A percentile compares a stretch with the other conserved stretches of the same genome.
Evolutionary conservation across 2,888 invertebrate species (phyloP).

Genomic region (Celastrina argiolus): DNA sequence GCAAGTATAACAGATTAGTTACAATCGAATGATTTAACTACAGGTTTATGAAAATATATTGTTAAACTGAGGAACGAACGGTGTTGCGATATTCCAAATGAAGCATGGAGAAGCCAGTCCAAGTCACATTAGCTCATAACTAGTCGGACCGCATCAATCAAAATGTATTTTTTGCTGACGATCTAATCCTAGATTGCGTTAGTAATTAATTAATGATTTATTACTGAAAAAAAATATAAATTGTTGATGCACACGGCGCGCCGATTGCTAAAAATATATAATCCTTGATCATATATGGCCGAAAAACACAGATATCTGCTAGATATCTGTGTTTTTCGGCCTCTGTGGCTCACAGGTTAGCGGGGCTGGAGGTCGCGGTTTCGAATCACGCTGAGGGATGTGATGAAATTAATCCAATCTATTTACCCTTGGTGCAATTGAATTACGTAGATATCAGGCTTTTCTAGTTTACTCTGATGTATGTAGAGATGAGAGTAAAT

Average conservation of each 20-base stretch:
- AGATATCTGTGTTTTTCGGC: not conserved
- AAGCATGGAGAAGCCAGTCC: not conserved
- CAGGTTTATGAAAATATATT: not conserved
- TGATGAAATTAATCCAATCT: too few species aligned
- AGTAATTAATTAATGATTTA: constrained; percentile 10
- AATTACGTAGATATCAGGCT: too few species aligned
- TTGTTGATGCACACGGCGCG: constrained; percentile 1
- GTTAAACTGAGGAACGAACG: not conserved
- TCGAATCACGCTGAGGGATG: too few species aligned
- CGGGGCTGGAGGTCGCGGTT: too few species aligned
- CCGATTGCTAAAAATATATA: not conserved
- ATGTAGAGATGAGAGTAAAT: too few species aligned
- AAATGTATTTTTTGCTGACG: constrained; percentile 10
- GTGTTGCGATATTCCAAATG: not conserved
- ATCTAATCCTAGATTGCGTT: not conserved
- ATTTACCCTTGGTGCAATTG: too few species aligned
- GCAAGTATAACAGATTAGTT: not conserved
- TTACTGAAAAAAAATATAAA: not conserved
- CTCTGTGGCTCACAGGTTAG: too few species aligned
- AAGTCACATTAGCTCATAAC: not conserved
- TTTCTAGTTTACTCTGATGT: too few species aligned
- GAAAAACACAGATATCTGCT: not conserved
- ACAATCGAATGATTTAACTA: not conserved
- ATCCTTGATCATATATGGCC: too few species aligned
- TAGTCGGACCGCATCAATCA: constrained; percentile 12